phyloP scores from a whole-genome alignment of 2,888 invertebrate species.

The Axea sp. region DNA sequence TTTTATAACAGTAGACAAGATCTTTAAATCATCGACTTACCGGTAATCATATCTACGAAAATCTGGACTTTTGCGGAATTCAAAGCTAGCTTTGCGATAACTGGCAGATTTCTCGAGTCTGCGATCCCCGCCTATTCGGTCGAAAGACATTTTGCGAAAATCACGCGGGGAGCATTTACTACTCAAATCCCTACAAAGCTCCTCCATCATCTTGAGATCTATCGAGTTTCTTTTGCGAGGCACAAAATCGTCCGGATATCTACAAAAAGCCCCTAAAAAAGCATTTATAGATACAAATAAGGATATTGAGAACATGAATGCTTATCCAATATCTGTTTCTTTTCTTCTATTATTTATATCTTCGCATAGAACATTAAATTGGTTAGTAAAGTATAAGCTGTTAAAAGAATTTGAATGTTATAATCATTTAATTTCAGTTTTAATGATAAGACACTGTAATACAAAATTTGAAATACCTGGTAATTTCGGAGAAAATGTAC shows the following conservation, averaged over 20 bases:
- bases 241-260: conserved; percentile 76
- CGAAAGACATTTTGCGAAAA: conserved; percentile 77
- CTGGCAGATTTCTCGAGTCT: conserved; percentile 71
- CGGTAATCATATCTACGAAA: conserved; percentile 75
- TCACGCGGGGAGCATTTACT: conserved; percentile 73
- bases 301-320: no score
- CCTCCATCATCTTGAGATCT: conserved; percentile 74
- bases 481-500: conserved; percentile 68
- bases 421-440: no score
- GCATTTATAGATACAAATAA: no score
- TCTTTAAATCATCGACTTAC: no score
- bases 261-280: conserved; percentile 70
- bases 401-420: no score
- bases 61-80: conserved; percentile 75
- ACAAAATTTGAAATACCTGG: conserved; percentile 63
- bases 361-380: no score
- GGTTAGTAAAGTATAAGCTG: no score
- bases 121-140: conserved; percentile 73
- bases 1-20: no score
- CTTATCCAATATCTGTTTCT: no score
- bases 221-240: conserved; percentile 76
- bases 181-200: conserved; percentile 69
- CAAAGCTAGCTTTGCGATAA: conserved; percentile 75
- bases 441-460: no score
- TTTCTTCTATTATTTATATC: no score